Base-by-base conservation (phyloP, 2,113 vertebrate genomes). In the Coptodon bakossiorum region DNA sequence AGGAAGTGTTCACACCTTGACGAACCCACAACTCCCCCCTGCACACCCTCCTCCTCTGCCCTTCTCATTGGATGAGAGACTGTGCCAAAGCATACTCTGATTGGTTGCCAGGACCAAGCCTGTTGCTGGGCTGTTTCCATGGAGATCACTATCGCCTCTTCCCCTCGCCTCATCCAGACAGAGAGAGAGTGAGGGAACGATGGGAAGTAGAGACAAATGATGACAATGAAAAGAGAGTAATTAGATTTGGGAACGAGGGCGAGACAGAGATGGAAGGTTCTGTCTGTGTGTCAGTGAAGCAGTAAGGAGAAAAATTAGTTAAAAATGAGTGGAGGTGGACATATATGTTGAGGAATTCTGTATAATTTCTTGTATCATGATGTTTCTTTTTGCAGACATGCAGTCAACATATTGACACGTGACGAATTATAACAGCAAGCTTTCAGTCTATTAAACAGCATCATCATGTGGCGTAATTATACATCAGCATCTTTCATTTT, bases 121-220 rank as follows among this genome's bases (percentile, higher is more conserved):
- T 96, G 95, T 96, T 96, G 95, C 95, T 93, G 93, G 94, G 95
- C 92, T 95, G 95, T 96, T 96, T 95, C 94, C 95, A 95, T 96
- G 94, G 96, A 86, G 94, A 96, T 95, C 89, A 87, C 87, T 89
- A 95, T 95, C 87, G 38, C 82, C 40, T 56, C 81, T 82, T 36
- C 45, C 27, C 9, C 31, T 43, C 2, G 4, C 24, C 16, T 71
- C 86, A 53, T 86, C 36, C 81, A 82, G n/a, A 81, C 34, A 71
- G 27, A 50, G 5, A 79, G 38, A 48, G 57, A 61, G 83, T 27
- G 48, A 53, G 19, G 14, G 85, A 66, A 66, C 11, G 3, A 81
- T 73, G 34, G 19, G 83, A n/a, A 24, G 57, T 9, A 66, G 76
- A 43, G 45, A 85, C 29, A 90, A 78, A 90, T 27, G 80, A 87